Conservation (phyloP, 1,140 invertebrate species). For the Sarcophaga bullata region DNA sequence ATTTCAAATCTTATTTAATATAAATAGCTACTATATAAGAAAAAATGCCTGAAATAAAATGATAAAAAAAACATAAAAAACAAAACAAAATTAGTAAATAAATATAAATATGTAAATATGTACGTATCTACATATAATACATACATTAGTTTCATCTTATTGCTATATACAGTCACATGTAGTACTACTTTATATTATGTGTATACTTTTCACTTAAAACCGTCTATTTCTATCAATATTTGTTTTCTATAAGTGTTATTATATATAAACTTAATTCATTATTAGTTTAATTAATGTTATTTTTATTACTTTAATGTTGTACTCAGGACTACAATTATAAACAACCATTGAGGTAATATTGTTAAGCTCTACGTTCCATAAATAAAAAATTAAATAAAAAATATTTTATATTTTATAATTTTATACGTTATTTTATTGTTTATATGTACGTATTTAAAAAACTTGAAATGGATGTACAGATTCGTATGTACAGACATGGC, state of each 20-base stretch:
- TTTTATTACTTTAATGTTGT: constrained; percentile 30
- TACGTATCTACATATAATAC: no score
- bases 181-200: not conserved
- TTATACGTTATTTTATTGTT: not conserved
- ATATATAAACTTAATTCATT: constrained; percentile 31
- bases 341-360: constrained; percentile 41
- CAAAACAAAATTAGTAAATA: not conserved
- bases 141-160: constrained; percentile 15
- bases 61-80: not conserved
- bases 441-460: not conserved
- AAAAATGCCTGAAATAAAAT: not conserved
- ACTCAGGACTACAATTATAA: constrained; percentile 40
- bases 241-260: constrained; percentile 11
- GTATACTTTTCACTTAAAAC: constrained; percentile 16
- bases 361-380: constrained; percentile 40
- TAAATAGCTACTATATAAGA: not conserved
- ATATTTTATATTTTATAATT: not conserved
- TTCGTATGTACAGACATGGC: not conserved
- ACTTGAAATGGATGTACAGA: not conserved
- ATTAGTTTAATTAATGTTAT: constrained; percentile 22
- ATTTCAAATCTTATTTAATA: constrained; percentile 9
- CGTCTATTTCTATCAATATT: constrained; percentile 36
- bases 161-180: not conserved
- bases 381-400: not conserved
- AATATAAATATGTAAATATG: not conserved